Base-by-base conservation (phyloP, 2,797 vertebrate species). In the Salmo trutta region DNA sequence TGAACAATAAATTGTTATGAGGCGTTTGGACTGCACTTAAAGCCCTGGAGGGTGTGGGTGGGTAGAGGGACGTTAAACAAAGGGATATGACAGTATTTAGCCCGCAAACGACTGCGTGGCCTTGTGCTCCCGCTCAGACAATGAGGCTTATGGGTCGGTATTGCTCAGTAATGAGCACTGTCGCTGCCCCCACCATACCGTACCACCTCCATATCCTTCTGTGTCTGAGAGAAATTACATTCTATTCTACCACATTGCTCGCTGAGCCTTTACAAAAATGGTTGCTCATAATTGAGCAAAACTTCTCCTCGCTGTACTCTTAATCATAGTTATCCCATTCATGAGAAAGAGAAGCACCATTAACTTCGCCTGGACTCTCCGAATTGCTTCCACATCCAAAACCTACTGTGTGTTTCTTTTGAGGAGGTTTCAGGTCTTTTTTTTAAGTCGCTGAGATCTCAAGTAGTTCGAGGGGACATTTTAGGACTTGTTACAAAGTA, bases 21-120 rank as follows among this genome's bases (percentile, higher is more conserved):
- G 21, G 21, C 3, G 3, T 24, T 47, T 47, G 41, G 10, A 47
- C 41, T 14, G 54, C 31, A 33, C 16, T 64, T 47, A 79, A 75
- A 65, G 10, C 54, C n/a, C 21, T 2, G 10, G n/a, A 51, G 69
- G 77, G 72, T 75, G 19, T 64, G 56, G 59, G 80, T 83, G 74
- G 75, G 83, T 59, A 71, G 66, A n/a, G 53, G 59, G 3, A 66
- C 27, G 31, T 75, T 29, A 76, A 71, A 83, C 81, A 79, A 81
- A 86, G 81, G 74, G 41, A 10, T 72, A 54, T 64, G 59, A 31
- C n/a, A 12, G 52, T 74, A 73, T 47, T 47, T 47, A 47, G 65
- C 5, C 65, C 5, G 14, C 27, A 24, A 67, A 27, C 8, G 62
- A 29, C 12, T 36, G 47, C 73, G 31, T 27, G 53, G 73, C 70